A percentile compares a stretch with the other conserved stretches of the same genome.
phyloP scores from a whole-genome alignment of 2,113 vertebrate genomes.

The Misgurnus mizolepis region DNA sequence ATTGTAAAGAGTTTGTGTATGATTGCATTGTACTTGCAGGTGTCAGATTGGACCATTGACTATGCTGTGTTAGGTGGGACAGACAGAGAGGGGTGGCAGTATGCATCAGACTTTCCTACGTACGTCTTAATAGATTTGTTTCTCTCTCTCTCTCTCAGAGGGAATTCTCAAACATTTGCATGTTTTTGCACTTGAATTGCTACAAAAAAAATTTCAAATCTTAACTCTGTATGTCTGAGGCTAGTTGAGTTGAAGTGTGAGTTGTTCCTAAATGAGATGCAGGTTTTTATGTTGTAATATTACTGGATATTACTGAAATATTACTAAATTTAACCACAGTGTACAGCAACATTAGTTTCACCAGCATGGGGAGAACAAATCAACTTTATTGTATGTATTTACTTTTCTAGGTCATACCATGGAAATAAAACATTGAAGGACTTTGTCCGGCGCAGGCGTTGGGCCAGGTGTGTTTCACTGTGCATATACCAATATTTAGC shows the following conservation, averaged over 20 bases:
- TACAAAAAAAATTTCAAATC: too few species aligned
- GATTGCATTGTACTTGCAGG: constrained; percentile 68
- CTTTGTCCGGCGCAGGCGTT: constrained; percentile 93
- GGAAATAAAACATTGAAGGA: constrained; percentile 96
- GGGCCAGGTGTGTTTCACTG: constrained; percentile 83
- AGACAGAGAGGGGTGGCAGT: constrained; percentile 95
- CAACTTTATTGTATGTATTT: constrained; percentile 37
- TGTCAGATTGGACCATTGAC: constrained; percentile 90
- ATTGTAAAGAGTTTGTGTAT: background rate
- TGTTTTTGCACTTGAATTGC: too few species aligned
- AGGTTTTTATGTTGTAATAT: too few species aligned
- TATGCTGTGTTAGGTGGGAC: constrained; percentile 83
- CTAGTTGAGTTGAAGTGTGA: too few species aligned
- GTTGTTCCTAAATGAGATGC: too few species aligned
- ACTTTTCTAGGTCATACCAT: constrained; percentile 85
- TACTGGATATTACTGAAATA: too few species aligned
- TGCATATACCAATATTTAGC: background rate
- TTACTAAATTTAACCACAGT: background rate
- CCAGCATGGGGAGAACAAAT: background rate
- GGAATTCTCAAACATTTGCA: too few species aligned
- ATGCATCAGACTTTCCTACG: constrained; percentile 94
- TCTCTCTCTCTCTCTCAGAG: too few species aligned
- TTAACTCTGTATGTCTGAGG: too few species aligned
- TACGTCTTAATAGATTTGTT: constrained; percentile 65
- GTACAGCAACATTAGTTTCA: background rate